phyloP scores from a whole-genome alignment of 2,888 invertebrate genomes.

The Meliscaeva auricollis region DNA sequence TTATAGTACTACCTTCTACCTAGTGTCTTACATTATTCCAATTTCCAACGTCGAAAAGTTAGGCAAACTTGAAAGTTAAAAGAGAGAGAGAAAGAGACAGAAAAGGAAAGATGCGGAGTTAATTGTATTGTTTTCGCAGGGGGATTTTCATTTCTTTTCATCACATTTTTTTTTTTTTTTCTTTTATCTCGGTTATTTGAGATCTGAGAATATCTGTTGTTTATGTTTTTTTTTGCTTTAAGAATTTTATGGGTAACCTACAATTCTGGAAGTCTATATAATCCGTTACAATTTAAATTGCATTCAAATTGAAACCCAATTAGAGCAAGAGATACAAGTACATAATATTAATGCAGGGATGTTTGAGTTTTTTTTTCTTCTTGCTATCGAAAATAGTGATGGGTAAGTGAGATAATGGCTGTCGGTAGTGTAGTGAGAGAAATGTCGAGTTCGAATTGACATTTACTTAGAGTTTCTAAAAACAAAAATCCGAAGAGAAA shows the following conservation, averaged over 20 bases:
- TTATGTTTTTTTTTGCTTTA: slow-evolving; percentile 19
- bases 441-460: too few relatives aligned
- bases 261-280: slow-evolving; percentile 15
- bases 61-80: background rate
- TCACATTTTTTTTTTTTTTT: background rate
- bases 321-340: slow-evolving; percentile 5
- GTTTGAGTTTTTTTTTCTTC: background rate
- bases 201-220: slow-evolving; percentile 45
- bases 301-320: slow-evolving; percentile 72
- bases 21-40: slow-evolving; percentile 34
- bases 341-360: background rate
- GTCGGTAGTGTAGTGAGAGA: too few relatives aligned
- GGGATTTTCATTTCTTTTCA: slow-evolving; percentile 29
- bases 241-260: slow-evolving; percentile 60
- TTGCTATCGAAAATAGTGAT: slow-evolving; percentile 3
- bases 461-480: too few relatives aligned
- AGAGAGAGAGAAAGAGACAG: background rate
- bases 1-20: background rate
- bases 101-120: slow-evolving; percentile 54
- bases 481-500: too few relatives aligned
- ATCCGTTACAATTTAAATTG: slow-evolving; percentile 73
- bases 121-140: slow-evolving; percentile 70
- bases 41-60: too few relatives aligned
- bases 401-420: background rate
- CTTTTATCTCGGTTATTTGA: slow-evolving; percentile 46